These are phyloP conservation scores for Oxyura jamaicensis DNA, from an alignment of 2,113 vertebrate genomes.

Conservation along the genomic window DNA sequence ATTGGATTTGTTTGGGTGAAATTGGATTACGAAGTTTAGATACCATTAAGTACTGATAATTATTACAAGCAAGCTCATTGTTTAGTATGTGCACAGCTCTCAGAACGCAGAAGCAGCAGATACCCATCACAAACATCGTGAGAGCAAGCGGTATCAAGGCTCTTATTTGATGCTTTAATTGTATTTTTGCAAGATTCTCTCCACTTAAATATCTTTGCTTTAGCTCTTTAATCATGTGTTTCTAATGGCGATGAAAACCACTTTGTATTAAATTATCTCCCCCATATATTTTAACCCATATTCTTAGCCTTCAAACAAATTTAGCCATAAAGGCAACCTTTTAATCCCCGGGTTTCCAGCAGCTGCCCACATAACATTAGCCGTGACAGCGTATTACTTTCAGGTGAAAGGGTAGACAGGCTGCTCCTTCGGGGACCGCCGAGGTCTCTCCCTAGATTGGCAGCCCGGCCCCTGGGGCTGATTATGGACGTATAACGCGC, in stretches of 20 bases:
- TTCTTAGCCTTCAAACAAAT: not conserved
- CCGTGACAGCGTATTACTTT: not conserved
- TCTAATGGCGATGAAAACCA: not conserved
- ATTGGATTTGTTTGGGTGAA: conserved; percentile 74
- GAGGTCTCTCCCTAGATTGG: not conserved
- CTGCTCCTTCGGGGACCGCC: not conserved
- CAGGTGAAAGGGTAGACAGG: conserved; percentile 15
- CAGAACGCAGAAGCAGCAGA: conserved; percentile 28
- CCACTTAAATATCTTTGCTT: not conserved
- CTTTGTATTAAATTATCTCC: not conserved
- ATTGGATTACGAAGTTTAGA: conserved; percentile 75
- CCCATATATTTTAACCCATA: not conserved
- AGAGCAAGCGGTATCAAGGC: conserved; percentile 20
- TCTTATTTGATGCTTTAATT: conserved; percentile 24
- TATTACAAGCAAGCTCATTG: conserved; percentile 69
- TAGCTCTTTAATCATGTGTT: not conserved
- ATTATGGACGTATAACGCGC: not conserved
- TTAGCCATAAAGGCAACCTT: not conserved
- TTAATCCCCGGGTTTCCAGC: not conserved
- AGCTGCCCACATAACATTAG: not conserved
- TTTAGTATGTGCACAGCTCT: conserved; percentile 36
- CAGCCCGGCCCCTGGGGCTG: conserved; percentile 35
- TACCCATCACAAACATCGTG: conserved; percentile 57
- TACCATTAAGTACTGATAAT: conserved; percentile 70
- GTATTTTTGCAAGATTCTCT: conserved; percentile 43